Base-by-base conservation (phyloP, 2,113 vertebrate species). In the Polypterus senegalus region DNA sequence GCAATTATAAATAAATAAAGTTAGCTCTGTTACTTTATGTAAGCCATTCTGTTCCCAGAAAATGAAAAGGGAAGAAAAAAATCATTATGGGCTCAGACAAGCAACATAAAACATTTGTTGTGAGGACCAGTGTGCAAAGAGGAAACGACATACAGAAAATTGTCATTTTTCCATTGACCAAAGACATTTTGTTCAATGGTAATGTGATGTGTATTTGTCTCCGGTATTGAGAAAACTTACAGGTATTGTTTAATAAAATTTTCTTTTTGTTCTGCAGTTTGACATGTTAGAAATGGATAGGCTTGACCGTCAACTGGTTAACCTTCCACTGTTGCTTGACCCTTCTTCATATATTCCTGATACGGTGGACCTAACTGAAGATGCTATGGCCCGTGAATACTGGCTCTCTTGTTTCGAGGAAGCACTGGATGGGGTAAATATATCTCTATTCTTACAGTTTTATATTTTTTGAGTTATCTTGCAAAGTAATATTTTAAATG, bases 241-340 rank as follows among this genome's bases (percentile, higher is more conserved):
- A 55, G 3, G 54, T 55, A 27, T 55, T n/a, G 10, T 3, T 55
- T 3, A n/a, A n/a, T 10, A 27, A 1, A 27, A 27, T 27, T 44
- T 7, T 27, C 54, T 52, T 48, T 47, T 10, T 60, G 7, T 11
- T 54, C 49, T 67, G 4, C 66, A 99, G 96, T 99, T 99, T 69
- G 95, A 97, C 80, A 89, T 99, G 86, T 66, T 99, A 65, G 96
- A 99, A 72, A 99, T 99, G 95, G 96, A 99, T 66, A 90, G 95
- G 10, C 76, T 98, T 71, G 94, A 98, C 71, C 82, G 94, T 57
- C 85, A 92, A 0, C 81, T 99, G 47, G 94, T 97, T 46, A 92
- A 91, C 64, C 83, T 99, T 9, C 95, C 95, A 0, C 85, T 99
- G 68, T 89, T 99, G 10, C 87, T 87, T 70, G 93, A 99, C 71